Conservation (phyloP, 2,113 vertebrate genomes). For the Odocoileus hemionus region DNA sequence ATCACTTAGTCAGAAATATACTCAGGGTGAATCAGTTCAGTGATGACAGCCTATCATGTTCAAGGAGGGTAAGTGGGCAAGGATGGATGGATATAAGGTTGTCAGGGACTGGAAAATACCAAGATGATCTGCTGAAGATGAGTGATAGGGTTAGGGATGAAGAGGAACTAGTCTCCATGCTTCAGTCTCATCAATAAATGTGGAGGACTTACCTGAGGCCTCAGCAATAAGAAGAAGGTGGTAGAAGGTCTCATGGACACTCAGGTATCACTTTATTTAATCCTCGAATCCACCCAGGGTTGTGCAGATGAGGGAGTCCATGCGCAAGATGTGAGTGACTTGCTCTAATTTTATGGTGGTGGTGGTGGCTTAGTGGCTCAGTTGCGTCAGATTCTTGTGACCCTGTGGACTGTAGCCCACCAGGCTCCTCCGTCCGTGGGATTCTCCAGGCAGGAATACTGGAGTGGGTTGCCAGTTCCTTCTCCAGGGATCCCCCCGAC, state of each 20-base stretch:
- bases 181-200: accelerated
- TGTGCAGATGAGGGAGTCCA: neutral
- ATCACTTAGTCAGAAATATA: neutral
- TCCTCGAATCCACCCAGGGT: neutral
- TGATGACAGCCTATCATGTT: neutral
- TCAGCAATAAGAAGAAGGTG: neutral
- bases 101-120: neutral
- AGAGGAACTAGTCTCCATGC: neutral
- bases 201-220: neutral
- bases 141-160: neutral
- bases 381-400: neutral
- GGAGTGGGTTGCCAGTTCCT: neutral
- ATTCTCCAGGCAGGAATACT: neutral
- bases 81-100: neutral
- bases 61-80: neutral
- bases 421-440: neutral
- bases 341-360: neutral
- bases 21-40: neutral
- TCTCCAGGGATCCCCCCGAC: neutral
- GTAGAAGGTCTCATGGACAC: neutral
- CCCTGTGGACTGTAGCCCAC: neutral
- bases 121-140: neutral
- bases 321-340: neutral
- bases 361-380: neutral
- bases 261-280: neutral